Evolutionary conservation across 2,113 vertebrate species (phyloP), one percentile per base, ranked within the genome.

Genomic region (Willisornis vidua): DNA sequence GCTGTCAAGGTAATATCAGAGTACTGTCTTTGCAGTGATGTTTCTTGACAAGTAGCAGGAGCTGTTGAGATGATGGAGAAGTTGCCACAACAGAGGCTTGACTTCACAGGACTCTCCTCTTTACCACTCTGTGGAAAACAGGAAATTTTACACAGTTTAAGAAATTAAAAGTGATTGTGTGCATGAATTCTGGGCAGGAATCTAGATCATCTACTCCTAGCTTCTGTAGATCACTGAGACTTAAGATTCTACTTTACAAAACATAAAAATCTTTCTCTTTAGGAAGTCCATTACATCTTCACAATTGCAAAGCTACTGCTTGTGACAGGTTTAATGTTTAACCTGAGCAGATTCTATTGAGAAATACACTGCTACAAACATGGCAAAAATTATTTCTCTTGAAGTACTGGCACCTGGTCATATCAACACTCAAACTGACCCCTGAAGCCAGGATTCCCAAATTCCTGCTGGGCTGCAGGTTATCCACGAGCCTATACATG

Each of bases 1-100:
- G 90, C 97, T 45, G 86, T 97, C 78, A 99, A 99, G 99, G 99
- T 99, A 96, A 90, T 51, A 58, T 4, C 17, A 37, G 43, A 52
- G 41, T 26, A 43, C 29, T 61, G 1, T 76, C 31, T 85, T 74
- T 85, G 19, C 41, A 65, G 13, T 17, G 43, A 23, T 43, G 39
- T 49, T 79, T 85, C 41, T 68, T 87, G 43, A 82, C 55, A 74
- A 39, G n/a, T 78, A 86, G 54, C 46, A 67, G 31, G 25, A 80
- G 17, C 46, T 74, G 29, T 28, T 79, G 37, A 39, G 26, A 12
- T 39, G 25, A 24, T 51, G 71, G 51, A 68, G 19, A 41, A 35
- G 20, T 68, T 94, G 48, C 26, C 43, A 12, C 19, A 66, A 33
- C 29, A 54, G 57, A 80, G 52, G 41, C 41, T 14, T 39, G 37